Percentiles rank a stretch among this genome's conserved stretches.
Evolutionary conservation across 2,888 invertebrate genomes (phyloP).

Genomic region (Apodemia zela): DNA sequence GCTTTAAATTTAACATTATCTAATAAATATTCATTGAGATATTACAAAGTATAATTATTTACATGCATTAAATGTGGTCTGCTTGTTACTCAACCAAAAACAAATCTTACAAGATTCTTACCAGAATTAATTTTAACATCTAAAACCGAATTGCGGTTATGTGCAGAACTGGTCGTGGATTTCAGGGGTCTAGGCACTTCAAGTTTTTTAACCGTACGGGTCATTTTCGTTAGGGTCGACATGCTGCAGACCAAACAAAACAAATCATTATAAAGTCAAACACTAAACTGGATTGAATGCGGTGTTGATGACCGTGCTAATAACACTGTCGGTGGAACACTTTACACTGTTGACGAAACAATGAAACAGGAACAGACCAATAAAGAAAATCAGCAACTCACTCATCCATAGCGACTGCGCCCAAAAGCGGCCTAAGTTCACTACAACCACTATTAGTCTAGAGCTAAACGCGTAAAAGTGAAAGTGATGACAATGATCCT

Average conservation of each 20-base stretch:
- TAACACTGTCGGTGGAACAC: slow-evolving; percentile 54
- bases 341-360: slow-evolving; percentile 56
- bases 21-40: slow-evolving; percentile 11
- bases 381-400: slow-evolving; percentile 58
- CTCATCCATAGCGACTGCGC: slow-evolving; percentile 75
- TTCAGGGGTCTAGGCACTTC: slow-evolving; percentile 88
- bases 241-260: slow-evolving; percentile 62
- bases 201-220: slow-evolving; percentile 86
- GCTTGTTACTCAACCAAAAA: neutral
- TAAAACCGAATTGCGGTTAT: slow-evolving; percentile 72
- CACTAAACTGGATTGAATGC: slow-evolving; percentile 36
- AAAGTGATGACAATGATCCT: slow-evolving; percentile 79
- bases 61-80: neutral
- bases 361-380: slow-evolving; percentile 47
- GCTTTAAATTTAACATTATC: neutral
- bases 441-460: slow-evolving; percentile 63
- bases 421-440: slow-evolving; percentile 52
- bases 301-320: slow-evolving; percentile 54
- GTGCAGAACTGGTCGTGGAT: slow-evolving; percentile 78
- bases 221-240: slow-evolving; percentile 82
- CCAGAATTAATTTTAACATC: slow-evolving; percentile 78
- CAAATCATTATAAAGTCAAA: slow-evolving; percentile 25
- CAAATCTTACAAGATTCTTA: slow-evolving; percentile 45
- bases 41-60: slow-evolving; percentile 4
- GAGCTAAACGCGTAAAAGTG: slow-evolving; percentile 73